Evolutionary conservation across 2,113 vertebrate genomes (phyloP).

Genomic region (Tauraco erythrolophus): DNA sequence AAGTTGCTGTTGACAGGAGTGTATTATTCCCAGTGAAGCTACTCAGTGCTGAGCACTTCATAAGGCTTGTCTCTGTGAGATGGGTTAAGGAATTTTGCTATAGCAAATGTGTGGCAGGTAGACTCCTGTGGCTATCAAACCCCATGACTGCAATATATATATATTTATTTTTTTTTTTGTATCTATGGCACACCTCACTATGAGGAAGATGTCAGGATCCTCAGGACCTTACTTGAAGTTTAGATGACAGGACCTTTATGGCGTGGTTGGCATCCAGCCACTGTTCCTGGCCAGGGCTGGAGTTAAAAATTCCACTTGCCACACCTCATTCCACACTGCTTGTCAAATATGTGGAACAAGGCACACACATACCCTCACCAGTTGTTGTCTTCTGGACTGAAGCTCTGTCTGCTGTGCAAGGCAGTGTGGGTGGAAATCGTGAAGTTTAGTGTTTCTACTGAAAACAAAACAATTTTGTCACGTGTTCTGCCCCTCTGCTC

Average conservation of each 20-base stretch:
- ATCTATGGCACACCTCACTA: neutral
- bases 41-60: accelerated
- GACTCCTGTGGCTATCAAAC: neutral
- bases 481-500: too few relatives aligned
- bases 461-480: neutral
- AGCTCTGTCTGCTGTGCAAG: neutral
- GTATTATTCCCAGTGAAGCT: neutral
- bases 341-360: constrained; percentile 2
- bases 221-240: neutral
- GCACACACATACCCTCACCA: neutral
- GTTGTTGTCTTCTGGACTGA: neutral
- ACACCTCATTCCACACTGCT: constrained; percentile 32
- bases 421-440: neutral
- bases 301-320: neutral
- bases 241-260: neutral
- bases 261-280: neutral
- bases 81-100: neutral
- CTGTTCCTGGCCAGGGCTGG: neutral
- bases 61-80: neutral
- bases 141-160: neutral
- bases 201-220: neutral
- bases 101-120: neutral
- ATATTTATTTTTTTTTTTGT: neutral
- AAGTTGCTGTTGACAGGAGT: neutral
- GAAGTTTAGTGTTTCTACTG: neutral